These are phyloP conservation scores for Cheilosia vernalis DNA, from an alignment of 2,888 invertebrate genomes.

Conservation along the genomic window DNA sequence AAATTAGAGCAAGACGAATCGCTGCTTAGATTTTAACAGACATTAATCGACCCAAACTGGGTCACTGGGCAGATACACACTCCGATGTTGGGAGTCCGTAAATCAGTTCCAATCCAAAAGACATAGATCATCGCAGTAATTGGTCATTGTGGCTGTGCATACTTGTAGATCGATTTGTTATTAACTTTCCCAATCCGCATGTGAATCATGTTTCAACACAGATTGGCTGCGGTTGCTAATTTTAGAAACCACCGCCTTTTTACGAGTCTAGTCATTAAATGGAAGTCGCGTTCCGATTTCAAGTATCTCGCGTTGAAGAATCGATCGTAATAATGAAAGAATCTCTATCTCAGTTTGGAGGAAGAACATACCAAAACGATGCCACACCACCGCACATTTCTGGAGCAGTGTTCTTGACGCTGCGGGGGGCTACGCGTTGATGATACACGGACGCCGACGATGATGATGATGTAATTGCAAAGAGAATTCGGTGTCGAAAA, in stretches of 20 bases:
- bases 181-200: slow-evolving; percentile 49
- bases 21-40: slow-evolving; percentile 55
- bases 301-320: slow-evolving; percentile 14
- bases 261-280: slow-evolving; percentile 13
- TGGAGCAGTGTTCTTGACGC: slow-evolving; percentile 9
- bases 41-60: slow-evolving; percentile 59
- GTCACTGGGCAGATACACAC: slow-evolving; percentile 55
- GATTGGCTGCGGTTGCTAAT: slow-evolving; percentile 47
- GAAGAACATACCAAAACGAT: not conserved
- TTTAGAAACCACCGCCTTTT: slow-evolving; percentile 50
- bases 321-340: slow-evolving; percentile 8
- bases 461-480: slow-evolving; percentile 66
- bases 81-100: slow-evolving; percentile 17
- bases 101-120: slow-evolving; percentile 61
- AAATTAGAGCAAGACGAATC: slow-evolving; percentile 70
- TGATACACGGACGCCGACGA: not conserved
- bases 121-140: slow-evolving; percentile 46
- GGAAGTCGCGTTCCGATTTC: slow-evolving; percentile 30
- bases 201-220: slow-evolving; percentile 49
- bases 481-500: slow-evolving; percentile 60
- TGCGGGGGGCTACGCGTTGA: slow-evolving; percentile 6
- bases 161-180: slow-evolving; percentile 17
- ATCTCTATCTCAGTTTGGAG: not conserved
- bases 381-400: slow-evolving; percentile 22
- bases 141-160: slow-evolving; percentile 5